Evolutionary conservation across 1,140 invertebrate genomes (phyloP).

Genomic region (Zaprionus vittiger): DNA sequence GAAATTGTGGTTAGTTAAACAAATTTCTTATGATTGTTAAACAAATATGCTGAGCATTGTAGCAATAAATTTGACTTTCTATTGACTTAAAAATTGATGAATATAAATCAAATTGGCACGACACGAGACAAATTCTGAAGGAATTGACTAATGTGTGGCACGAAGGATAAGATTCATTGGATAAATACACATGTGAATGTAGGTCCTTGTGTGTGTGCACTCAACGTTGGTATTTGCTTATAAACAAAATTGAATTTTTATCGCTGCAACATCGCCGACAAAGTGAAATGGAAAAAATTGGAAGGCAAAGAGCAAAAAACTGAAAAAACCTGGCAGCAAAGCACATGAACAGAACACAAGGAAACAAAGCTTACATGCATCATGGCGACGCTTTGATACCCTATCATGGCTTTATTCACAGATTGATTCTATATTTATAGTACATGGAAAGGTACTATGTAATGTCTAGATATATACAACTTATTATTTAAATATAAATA

Average conservation of each 20-base stretch:
- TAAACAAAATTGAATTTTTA: constrained; percentile 78
- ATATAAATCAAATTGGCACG: constrained; percentile 23
- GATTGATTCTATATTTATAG: too few relatives aligned
- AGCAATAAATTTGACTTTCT: background rate
- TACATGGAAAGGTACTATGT: too few relatives aligned
- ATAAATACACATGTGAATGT: constrained; percentile 20
- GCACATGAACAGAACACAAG: constrained; percentile 13
- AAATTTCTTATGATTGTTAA: background rate
- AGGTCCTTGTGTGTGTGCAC: background rate
- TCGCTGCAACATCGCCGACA: constrained; percentile 49
- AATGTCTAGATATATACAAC: too few relatives aligned
- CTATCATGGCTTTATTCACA: background rate
- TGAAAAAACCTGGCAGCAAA: constrained; percentile 44
- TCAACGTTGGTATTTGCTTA: constrained; percentile 38
- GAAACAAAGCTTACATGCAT: background rate
- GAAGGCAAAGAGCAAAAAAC: constrained; percentile 13
- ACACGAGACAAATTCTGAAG: constrained; percentile 11
- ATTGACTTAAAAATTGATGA: background rate
- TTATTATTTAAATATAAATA: too few relatives aligned
- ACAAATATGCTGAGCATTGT: too few relatives aligned
- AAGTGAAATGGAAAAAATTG: constrained; percentile 19
- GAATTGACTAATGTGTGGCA: constrained; percentile 43
- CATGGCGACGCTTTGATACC: background rate
- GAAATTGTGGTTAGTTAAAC: background rate
- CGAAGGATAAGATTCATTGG: constrained; percentile 39